Conservation (phyloP, 2,113 vertebrate species). For the Condylura cristata region DNA sequence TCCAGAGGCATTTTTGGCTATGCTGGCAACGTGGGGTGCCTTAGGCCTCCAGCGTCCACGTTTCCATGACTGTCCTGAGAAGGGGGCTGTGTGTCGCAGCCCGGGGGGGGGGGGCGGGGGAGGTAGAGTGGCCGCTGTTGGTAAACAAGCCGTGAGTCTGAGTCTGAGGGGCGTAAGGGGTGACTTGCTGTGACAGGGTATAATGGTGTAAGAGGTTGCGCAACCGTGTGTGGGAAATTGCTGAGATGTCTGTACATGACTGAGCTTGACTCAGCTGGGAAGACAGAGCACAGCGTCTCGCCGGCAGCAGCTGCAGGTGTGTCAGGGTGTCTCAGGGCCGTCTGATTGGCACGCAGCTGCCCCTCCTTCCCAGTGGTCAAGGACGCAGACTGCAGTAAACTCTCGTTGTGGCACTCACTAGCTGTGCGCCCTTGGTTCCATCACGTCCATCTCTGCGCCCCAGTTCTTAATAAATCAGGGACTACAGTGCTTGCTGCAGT, state of each 20-base stretch:
- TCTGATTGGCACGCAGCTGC: background rate
- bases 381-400: background rate
- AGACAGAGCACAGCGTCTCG: background rate
- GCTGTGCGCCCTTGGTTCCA: background rate
- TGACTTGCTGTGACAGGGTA: background rate
- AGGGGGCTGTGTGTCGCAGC: fast-evolving
- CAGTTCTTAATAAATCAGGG: background rate
- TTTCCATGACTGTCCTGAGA: background rate
- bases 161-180: background rate
- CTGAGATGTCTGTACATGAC: background rate
- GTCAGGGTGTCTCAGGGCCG: background rate
- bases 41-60: no score
- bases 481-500: background rate
- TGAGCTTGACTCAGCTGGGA: constrained; percentile 40
- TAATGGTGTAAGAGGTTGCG: background rate
- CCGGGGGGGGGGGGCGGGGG: no score
- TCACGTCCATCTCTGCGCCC: background rate
- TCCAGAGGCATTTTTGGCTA: background rate
- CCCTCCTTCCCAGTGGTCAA: background rate
- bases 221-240: constrained; percentile 16
- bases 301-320: background rate
- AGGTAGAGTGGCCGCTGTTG: background rate
- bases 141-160: background rate
- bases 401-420: background rate
- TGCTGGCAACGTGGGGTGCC: background rate